Percentiles rank a stretch among this genome's conserved stretches.
phyloP scores from a whole-genome alignment of 2,797 vertebrate species.

The Sciaenops ocellatus region DNA sequence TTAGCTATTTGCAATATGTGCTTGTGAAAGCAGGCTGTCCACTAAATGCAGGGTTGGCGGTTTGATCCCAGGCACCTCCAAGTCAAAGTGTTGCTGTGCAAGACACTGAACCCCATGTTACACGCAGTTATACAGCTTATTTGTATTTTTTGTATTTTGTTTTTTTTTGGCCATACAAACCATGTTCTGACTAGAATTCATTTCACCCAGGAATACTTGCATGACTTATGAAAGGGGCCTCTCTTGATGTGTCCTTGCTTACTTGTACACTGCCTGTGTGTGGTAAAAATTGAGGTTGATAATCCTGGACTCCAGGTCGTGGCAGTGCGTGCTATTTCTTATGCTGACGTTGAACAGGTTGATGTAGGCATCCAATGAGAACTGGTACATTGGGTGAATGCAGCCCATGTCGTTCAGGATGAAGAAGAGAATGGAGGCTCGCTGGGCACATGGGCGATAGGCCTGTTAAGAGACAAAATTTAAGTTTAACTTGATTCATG shows the following conservation, averaged over 20 bases:
- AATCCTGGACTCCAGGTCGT: constrained; percentile 90
- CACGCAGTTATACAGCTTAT: too few species aligned
- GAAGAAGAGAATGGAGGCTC: constrained; percentile 92
- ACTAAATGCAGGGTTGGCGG: neutral
- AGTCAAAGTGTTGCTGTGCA: too few species aligned
- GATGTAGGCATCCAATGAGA: constrained; percentile 93
- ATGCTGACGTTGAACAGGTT: constrained; percentile 91
- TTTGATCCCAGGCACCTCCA: neutral
- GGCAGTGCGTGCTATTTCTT: constrained; percentile 87
- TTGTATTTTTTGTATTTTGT: too few species aligned
- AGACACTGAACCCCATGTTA: neutral
- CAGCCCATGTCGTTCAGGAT: constrained; percentile 90
- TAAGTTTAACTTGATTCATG: too few species aligned
- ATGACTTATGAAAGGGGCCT: neutral
- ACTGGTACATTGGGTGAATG: constrained; percentile 95
- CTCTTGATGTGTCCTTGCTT: neutral
- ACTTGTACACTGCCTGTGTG: constrained; percentile 93
- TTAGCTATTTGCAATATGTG: too few species aligned
- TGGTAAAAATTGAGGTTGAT: constrained; percentile 90
- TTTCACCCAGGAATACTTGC: too few species aligned
- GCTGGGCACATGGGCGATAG: constrained; percentile 91
- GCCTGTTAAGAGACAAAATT: constrained; percentile 78
- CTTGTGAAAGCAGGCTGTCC: neutral
- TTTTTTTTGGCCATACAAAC: too few species aligned
- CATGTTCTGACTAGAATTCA: too few species aligned